Evolutionary conservation across 2,113 vertebrate genomes (phyloP).

Genomic region (Chascanopsetta lugubris): DNA sequence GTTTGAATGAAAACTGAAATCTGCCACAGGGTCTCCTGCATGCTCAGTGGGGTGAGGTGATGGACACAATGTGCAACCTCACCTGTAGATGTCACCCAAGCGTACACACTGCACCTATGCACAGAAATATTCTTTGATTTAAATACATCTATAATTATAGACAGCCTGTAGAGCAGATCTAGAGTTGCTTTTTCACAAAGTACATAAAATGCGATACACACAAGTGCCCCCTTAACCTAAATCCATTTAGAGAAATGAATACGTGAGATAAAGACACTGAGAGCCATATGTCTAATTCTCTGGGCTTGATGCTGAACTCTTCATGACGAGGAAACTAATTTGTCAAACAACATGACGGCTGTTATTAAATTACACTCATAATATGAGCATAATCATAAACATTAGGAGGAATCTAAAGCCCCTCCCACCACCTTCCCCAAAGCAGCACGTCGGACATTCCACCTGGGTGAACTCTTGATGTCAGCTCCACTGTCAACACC

Average conservation of each 20-base stretch:
- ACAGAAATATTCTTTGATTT: not conserved
- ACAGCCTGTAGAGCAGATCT: not conserved
- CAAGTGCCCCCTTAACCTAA: not conserved
- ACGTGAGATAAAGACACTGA: constrained; percentile 46
- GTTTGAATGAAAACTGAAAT: too few species aligned
- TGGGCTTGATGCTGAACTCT: constrained; percentile 27
- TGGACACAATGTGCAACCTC: too few species aligned
- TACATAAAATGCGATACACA: not conserved
- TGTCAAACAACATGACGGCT: constrained; percentile 64
- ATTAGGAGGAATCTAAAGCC: constrained; percentile 48
- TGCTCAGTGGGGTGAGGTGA: too few species aligned
- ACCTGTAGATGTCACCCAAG: too few species aligned
- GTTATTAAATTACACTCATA: constrained; percentile 51
- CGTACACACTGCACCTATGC: constrained; percentile 24
- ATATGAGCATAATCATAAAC: constrained; percentile 61
- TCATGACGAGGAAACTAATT: constrained; percentile 48
- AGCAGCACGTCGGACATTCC: constrained; percentile 53
- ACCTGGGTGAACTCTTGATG: constrained; percentile 41
- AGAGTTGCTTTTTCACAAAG: constrained; percentile 8
- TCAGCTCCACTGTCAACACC: constrained; percentile 43
- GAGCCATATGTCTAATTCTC: constrained; percentile 28
- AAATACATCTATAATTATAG: constrained; percentile 18
- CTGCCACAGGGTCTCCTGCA: too few species aligned
- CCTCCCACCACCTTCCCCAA: constrained; percentile 22
- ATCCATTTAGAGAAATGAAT: not conserved